Conservation (phyloP, 2,888 invertebrate genomes). For the Abscondita cerata region DNA sequence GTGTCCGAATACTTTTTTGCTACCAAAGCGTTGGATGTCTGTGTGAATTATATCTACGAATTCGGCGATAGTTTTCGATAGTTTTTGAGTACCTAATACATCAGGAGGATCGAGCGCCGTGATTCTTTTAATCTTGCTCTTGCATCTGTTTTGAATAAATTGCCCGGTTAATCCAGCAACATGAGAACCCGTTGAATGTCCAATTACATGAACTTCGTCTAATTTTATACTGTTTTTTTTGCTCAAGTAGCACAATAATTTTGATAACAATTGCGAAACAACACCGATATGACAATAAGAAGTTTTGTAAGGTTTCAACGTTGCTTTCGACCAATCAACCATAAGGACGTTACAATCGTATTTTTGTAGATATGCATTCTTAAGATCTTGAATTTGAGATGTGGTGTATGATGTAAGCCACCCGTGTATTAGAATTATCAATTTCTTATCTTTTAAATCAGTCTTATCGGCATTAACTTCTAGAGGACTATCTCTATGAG, state of each 20-base stretch:
- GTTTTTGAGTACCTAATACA: background rate
- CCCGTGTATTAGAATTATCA: conserved; percentile 6
- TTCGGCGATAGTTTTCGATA: background rate
- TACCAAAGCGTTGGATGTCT: background rate
- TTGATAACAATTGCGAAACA: background rate
- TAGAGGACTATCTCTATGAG: background rate
- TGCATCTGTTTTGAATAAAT: background rate
- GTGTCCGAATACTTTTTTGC: background rate
- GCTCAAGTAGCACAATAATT: conserved; percentile 1
- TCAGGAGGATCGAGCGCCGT: conserved; percentile 1
- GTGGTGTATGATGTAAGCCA: background rate
- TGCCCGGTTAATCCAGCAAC: conserved; percentile 9
- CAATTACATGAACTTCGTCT: conserved; percentile 4
- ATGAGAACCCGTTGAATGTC: conserved; percentile 17
- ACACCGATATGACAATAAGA: background rate
- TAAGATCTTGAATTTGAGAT: background rate
- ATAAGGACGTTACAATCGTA: conserved; percentile 14
- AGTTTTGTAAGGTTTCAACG: background rate
- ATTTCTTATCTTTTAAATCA: background rate
- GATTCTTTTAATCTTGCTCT: background rate
- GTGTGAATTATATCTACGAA: conserved; percentile 8
- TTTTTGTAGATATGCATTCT: conserved; percentile 7
- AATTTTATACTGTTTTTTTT: background rate
- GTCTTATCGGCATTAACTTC: background rate
- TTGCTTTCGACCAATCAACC: conserved; percentile 4